Base-by-base conservation (phyloP, 2,797 vertebrate species). In the Todus mexicanus region DNA sequence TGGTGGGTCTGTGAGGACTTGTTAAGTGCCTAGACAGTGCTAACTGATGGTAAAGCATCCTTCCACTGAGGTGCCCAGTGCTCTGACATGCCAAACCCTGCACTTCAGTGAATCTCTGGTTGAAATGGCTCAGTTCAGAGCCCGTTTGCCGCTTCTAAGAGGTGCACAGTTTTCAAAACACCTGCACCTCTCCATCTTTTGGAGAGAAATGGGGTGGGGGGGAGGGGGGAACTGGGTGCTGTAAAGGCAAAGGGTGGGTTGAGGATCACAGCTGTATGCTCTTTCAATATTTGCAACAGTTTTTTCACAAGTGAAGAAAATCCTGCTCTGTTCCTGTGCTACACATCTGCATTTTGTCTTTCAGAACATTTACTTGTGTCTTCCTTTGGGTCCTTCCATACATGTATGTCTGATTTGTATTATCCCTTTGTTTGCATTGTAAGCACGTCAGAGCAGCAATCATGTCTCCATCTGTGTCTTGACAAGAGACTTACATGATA, bases 161-260 rank as follows among this genome's bases (percentile, higher is more conserved):
- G 4, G n/a, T 57, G 17, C 53, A 59, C 11, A 15, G 35, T 81
- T 87, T 86, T 77, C 47, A 75, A 51, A 91, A 75, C 0, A 0
- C 53, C 17, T 61, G 31, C 10, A 7, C 11, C 10, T 7, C 19
- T 75, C 38, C 10, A 3, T 61, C 26, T 85, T 89, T 48, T 37
- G 27, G 15, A 18, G 37, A 48, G 38, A 57, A 16, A 21, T 20
- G 19, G 3, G 11, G 5, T n/a, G n/a, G 13, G 9, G 0, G 22
- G 22, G 17, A 3, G 7, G 6, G 31, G 11, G 8, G 0, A 0
- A 6, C 6, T 10, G 2, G 4, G 16, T 45, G 26, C 51, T n/a
- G 10, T 25, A 33, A 38, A 51, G 35, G 25, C 45, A 48, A 51
- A 81, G 37, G 16, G 9, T 64, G 33, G 4, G 10, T 45, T 90